Percentiles rank a stretch among this genome's conserved stretches.
These are phyloP conservation scores for Chrysodeixis includens DNA, from an alignment of 2,888 invertebrate species.

Conservation along the genomic window DNA sequence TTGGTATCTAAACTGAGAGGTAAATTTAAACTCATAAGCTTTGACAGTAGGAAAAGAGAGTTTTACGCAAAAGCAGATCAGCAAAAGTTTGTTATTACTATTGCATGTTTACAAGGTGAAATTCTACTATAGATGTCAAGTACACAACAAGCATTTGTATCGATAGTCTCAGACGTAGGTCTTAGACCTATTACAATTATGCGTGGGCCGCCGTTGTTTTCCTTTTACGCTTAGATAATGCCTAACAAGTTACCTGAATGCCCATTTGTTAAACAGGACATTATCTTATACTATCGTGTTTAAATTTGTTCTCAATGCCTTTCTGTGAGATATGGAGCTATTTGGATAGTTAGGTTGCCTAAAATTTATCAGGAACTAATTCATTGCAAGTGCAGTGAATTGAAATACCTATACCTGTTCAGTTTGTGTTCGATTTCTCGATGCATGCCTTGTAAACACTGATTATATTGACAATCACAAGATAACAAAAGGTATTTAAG, in stretches of 20 bases:
- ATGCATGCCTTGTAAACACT: too few species aligned
- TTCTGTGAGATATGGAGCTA: not conserved
- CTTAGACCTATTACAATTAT: conserved; percentile 29
- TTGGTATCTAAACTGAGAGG: too few species aligned
- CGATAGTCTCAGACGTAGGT: not conserved
- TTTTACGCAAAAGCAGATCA: not conserved
- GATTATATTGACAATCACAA: too few species aligned
- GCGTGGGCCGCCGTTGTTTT: conserved; percentile 44
- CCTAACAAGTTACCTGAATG: conserved; percentile 28
- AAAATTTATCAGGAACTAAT: conserved; percentile 2
- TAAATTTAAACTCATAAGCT: too few species aligned
- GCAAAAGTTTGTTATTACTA: not conserved
- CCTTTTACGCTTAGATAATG: conserved; percentile 23
- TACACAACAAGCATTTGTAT: not conserved
- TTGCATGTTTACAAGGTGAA: not conserved
- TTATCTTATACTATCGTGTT: conserved; percentile 39
- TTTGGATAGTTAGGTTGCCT: not conserved
- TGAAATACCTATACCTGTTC: not conserved
- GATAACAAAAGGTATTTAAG: too few species aligned
- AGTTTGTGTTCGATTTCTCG: not conserved
- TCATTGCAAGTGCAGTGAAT: not conserved
- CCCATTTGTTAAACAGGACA: conserved; percentile 34
- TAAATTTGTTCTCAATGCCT: conserved; percentile 40
- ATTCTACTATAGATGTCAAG: not conserved
- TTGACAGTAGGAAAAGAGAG: too few species aligned